Percentiles rank a stretch among this genome's conserved stretches.
These are phyloP conservation scores for Danio jaintianensis DNA, from an alignment of 2,797 vertebrate species.

Conservation along the genomic window DNA sequence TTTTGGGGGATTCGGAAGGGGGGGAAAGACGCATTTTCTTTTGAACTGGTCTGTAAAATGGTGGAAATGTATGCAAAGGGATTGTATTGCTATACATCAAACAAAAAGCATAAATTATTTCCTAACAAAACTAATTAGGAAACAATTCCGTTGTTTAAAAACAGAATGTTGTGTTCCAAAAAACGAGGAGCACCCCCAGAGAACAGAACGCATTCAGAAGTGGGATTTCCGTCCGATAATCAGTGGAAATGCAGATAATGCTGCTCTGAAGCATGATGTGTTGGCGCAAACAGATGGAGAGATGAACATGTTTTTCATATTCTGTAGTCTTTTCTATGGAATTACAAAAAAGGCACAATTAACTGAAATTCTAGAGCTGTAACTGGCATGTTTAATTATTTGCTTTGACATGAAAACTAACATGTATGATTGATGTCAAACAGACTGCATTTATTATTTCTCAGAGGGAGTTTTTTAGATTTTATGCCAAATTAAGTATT, in stretches of 20 bases:
- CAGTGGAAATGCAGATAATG: neutral
- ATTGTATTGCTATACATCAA: constrained; percentile 79
- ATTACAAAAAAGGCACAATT: too few relatives aligned
- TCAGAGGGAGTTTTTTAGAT: too few relatives aligned
- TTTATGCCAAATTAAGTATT: too few relatives aligned
- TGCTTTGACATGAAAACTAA: too few relatives aligned
- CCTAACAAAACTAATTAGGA: constrained; percentile 77
- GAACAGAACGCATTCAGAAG: constrained; percentile 59
- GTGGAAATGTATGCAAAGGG: constrained; percentile 77
- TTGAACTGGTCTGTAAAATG: constrained; percentile 80
- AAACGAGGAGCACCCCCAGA: constrained; percentile 73
- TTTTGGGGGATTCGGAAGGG: constrained; percentile 57
- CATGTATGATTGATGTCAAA: too few relatives aligned
- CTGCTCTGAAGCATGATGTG: neutral
- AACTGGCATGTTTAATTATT: too few relatives aligned
- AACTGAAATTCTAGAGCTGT: too few relatives aligned
- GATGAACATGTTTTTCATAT: too few relatives aligned
- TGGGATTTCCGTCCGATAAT: constrained; percentile 64
- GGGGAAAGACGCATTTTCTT: constrained; percentile 76
- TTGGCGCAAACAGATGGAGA: too few relatives aligned
- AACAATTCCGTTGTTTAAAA: constrained; percentile 84
- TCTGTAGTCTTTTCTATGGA: too few relatives aligned
- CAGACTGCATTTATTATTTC: too few relatives aligned
- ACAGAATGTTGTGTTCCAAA: constrained; percentile 68
- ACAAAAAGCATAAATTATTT: constrained; percentile 78